phyloP scores from a whole-genome alignment of 2,113 vertebrate genomes.

The Misgurnus anguillicaudatus region DNA sequence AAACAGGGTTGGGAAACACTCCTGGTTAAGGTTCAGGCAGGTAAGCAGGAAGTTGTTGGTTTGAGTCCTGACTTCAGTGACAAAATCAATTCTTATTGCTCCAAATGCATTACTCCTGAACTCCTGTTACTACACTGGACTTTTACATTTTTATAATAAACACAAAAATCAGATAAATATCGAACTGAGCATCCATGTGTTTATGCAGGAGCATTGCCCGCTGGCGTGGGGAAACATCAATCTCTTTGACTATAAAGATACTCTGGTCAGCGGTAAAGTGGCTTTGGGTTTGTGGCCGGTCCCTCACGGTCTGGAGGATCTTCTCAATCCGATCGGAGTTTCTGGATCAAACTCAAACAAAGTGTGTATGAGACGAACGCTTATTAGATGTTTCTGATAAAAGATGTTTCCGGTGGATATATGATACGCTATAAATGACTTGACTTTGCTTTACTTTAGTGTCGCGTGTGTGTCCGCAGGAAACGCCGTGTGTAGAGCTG shows the following conservation, averaged over 20 bases:
- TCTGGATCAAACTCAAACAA: constrained; percentile 61
- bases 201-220: constrained; percentile 63
- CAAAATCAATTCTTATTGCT: no score
- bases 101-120: no score
- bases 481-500: constrained; percentile 77
- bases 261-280: constrained; percentile 62
- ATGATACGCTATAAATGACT: neutral
- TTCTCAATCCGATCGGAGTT: constrained; percentile 68
- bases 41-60: no score
- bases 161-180: no score
- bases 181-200: constrained; percentile 33
- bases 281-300: constrained; percentile 66
- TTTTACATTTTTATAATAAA: no score
- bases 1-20: no score
- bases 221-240: constrained; percentile 66
- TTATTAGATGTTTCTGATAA: neutral
- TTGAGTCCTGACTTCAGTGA: no score
- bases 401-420: neutral
- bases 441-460: neutral
- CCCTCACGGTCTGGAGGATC: constrained; percentile 73
- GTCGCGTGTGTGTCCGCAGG: constrained; percentile 59
- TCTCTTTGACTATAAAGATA: constrained; percentile 64
- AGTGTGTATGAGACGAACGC: constrained; percentile 28
- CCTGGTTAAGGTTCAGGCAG: no score
- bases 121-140: no score